Evolutionary conservation across 1,140 invertebrate species (phyloP).

Genomic region (Laupala kohalensis): DNA sequence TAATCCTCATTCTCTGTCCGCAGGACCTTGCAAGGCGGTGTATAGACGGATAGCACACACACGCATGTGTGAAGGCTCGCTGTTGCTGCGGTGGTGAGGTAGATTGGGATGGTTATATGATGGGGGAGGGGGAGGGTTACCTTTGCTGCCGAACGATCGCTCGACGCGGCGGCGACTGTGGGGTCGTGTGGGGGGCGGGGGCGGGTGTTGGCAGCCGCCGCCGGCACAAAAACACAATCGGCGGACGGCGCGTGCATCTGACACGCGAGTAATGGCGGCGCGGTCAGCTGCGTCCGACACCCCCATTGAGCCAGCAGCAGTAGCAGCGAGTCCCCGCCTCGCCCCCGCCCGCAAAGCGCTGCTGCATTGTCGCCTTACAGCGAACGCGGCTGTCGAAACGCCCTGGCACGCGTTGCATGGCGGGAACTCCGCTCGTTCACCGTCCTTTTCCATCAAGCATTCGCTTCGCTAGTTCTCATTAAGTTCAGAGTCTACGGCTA

Average conservation of each 20-base stretch:
- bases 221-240: not conserved
- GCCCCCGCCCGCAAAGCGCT: no score
- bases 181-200: no score
- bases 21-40: no score
- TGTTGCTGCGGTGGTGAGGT: no score
- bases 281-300: not conserved
- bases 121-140: not conserved
- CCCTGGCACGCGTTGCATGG: no score
- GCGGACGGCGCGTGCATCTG: not conserved
- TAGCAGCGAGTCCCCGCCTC: no score
- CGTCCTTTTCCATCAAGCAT: not conserved
- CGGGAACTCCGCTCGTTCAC: no score
- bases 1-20: no score
- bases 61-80: not conserved
- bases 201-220: not conserved
- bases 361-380: not conserved
- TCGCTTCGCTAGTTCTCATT: no score
- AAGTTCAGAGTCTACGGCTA: no score
- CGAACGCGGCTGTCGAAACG: not conserved
- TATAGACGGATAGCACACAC: no score
- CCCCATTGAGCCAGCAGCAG: not conserved
- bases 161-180: not conserved
- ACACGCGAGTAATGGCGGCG: not conserved
- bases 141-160: not conserved
- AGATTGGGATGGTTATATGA: no score